Percentiles rank a stretch among this genome's conserved stretches.
Evolutionary conservation across 2,113 vertebrate genomes (phyloP).

Genomic region (Megaptera novaeangliae): DNA sequence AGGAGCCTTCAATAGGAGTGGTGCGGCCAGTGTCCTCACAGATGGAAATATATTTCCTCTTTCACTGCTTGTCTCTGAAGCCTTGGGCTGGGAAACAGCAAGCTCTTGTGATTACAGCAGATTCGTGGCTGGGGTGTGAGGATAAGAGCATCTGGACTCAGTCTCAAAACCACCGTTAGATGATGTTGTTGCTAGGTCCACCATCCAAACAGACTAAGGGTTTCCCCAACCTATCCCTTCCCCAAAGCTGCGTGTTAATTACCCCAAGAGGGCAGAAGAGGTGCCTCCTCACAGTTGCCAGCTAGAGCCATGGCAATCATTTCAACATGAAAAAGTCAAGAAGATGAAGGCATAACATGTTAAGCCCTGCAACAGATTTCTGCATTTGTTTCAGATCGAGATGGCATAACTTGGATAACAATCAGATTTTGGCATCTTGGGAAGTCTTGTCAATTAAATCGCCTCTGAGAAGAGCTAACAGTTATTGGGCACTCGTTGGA

Average conservation of each 20-base stretch:
- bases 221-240: background rate
- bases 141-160: background rate
- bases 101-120: conserved; percentile 55
- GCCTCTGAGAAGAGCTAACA: background rate
- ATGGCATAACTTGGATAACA: background rate
- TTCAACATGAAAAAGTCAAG: background rate
- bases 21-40: conserved; percentile 57
- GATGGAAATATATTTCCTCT: conserved; percentile 71
- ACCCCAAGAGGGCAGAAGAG: background rate
- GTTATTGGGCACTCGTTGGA: background rate
- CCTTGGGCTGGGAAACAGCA: conserved; percentile 53
- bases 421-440: background rate
- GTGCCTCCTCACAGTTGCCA: background rate
- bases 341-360: too few relatives aligned
- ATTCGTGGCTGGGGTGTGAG: background rate
- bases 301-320: background rate
- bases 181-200: background rate
- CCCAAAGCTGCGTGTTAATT: background rate
- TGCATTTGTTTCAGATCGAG: background rate
- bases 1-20: conserved; percentile 60
- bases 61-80: conserved; percentile 66
- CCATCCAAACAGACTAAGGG: background rate
- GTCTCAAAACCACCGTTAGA: background rate
- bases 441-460: background rate
- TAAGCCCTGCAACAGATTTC: background rate